Percentiles rank a stretch among this genome's conserved stretches.
Evolutionary conservation across 2,888 invertebrate genomes (phyloP).

Genomic region (Thelaira solivaga): DNA sequence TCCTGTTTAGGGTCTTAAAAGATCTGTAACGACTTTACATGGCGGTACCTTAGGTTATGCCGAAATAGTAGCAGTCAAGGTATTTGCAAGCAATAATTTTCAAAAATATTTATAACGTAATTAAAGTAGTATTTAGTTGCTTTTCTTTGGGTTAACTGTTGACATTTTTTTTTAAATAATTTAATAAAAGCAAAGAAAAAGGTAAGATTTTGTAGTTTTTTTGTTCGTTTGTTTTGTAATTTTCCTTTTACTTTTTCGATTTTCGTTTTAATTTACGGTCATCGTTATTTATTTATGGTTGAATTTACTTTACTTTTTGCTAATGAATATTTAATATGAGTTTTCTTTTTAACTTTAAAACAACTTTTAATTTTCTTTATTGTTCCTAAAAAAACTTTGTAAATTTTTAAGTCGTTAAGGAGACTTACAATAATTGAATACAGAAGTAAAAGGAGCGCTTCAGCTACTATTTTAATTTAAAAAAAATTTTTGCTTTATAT

Average conservation of each 20-base stretch:
- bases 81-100: constrained; percentile 77
- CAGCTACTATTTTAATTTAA: no score
- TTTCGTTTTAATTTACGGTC: background rate
- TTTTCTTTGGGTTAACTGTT: no score
- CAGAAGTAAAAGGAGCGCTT: background rate
- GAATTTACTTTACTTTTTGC: constrained; percentile 8
- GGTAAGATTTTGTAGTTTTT: constrained; percentile 36
- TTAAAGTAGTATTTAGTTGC: constrained; percentile 34
- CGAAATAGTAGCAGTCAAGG: constrained; percentile 98
- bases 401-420: constrained; percentile 33
- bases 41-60: constrained; percentile 92
- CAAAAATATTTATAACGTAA: constrained; percentile 5
- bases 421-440: constrained; percentile 9
- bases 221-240: constrained; percentile 3
- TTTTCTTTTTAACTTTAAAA: constrained; percentile 5
- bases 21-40: constrained; percentile 93
- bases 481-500: background rate
- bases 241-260: background rate
- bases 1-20: constrained; percentile 87
- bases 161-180: no score
- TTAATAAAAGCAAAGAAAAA: background rate
- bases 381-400: constrained; percentile 36
- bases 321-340: constrained; percentile 46
- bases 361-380: constrained; percentile 41
- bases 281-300: constrained; percentile 17